Evolutionary conservation across 2,888 invertebrate species (phyloP), one percentile per base, ranked within the genome.

Genomic region (Drosophila hawaiiensis): DNA sequence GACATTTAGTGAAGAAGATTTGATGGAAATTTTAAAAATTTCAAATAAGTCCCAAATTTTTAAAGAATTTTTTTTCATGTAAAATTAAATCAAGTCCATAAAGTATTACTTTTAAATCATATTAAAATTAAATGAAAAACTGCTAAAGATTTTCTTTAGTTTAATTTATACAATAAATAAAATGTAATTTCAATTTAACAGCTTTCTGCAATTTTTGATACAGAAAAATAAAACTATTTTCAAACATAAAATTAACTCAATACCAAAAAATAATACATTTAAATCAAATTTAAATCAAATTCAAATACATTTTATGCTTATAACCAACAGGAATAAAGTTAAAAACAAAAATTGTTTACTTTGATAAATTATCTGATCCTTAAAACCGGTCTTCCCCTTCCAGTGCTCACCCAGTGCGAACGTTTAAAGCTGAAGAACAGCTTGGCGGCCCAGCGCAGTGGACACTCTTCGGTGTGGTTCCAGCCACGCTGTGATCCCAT

Each of bases 321-420:
- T 4, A 4, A 0, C 4, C 12, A 14, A 0, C 5, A 16, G 5
- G 35, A 35, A 35, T 35, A 14, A 16, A 16, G 5, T 16, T 35
- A 5, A 5, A 35, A 14, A 0, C 2, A 14, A 35, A 33, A 35
- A 4, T 25, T 22, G 4, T 4, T 25, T 7, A 9, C 9, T 4
- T 16, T 47, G 25, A 16, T 47, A 47, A 25, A 12, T 12, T 4
- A 12, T 5, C 9, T 25, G 2, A 49, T 54, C 3, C 1, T 16
- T 16, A 0, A 39, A 22, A 10, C 0, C 5, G 19, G 1, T 37
- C 10, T 31, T 9, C 16, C 10, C n/a, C 9, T 25, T 12, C 6
- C 91, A 94, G 97, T 97, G 4, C 92, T 97, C 37, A 97, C 97
- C 33, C 96, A 96, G 53, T 97, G 97, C 91, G 97, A 97, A 91